phyloP scores from a whole-genome alignment of 2,113 vertebrate species.

The Struthio camelus region DNA sequence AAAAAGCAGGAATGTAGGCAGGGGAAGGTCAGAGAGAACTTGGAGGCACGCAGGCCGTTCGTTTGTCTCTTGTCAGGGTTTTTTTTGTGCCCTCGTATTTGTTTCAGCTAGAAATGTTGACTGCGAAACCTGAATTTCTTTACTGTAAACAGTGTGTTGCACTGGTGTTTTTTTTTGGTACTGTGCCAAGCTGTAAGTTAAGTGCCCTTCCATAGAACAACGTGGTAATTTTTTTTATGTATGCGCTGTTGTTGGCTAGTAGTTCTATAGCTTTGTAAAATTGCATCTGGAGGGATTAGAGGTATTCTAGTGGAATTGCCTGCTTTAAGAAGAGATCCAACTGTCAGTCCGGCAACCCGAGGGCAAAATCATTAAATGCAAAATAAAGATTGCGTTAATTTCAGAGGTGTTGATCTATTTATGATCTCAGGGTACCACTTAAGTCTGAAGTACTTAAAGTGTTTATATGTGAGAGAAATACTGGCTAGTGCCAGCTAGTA shows the following conservation, averaged over 20 bases:
- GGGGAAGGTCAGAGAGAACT: background rate
- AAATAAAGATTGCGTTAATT: background rate
- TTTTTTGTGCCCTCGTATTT: background rate
- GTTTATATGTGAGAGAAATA: background rate
- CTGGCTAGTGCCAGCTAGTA: background rate
- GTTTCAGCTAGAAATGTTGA: background rate
- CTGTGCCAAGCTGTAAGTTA: background rate
- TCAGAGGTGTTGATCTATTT: background rate
- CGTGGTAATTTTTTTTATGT: background rate
- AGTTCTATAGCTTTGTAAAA: background rate
- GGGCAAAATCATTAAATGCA: background rate
- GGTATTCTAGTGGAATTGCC: background rate
- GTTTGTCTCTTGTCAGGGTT: background rate
- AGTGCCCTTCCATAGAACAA: background rate
- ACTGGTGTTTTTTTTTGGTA: too few species aligned
- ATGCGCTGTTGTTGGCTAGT: background rate
- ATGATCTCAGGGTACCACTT: background rate
- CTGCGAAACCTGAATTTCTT: background rate
- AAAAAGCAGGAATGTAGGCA: background rate
- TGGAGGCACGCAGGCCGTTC: background rate
- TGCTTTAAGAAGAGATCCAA: background rate
- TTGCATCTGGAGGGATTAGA: background rate
- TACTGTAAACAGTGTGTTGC: background rate
- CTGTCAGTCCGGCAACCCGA: background rate
- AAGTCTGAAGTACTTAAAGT: background rate